Percentiles rank a stretch among this genome's conserved stretches.
Conservation (phyloP, 2,113 vertebrate genomes). For the Natator depressus region DNA sequence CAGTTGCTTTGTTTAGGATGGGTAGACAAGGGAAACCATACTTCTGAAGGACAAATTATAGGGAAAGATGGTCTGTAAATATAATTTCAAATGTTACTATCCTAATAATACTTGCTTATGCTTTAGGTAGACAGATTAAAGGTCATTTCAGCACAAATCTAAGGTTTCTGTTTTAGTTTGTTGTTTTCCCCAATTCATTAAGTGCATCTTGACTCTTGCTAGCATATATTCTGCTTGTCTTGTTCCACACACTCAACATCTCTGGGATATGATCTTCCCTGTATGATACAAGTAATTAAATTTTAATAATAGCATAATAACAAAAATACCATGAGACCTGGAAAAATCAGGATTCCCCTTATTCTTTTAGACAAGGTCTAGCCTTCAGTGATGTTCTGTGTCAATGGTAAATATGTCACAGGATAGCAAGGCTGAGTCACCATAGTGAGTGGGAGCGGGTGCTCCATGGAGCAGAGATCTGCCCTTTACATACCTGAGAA, state of each 20-base stretch:
- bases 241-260: background rate
- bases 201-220: background rate
- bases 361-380: background rate
- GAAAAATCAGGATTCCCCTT: rapidly evolving
- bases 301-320: background rate
- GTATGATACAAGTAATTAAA: background rate
- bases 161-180: background rate
- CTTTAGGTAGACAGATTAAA: background rate
- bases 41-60: background rate
- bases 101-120: background rate
- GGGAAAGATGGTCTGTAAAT: background rate
- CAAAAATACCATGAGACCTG: background rate
- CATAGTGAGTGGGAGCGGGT: background rate
- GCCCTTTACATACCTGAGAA: background rate
- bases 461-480: background rate
- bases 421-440: background rate
- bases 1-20: background rate
- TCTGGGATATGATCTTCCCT: background rate
- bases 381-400: background rate
- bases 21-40: background rate
- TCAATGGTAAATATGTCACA: background rate
- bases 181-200: background rate
- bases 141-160: background rate
- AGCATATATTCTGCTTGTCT: background rate
- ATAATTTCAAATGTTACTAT: background rate